Evolutionary conservation across 2,113 vertebrate species (phyloP).

Genomic region (Anguilla japonica): DNA sequence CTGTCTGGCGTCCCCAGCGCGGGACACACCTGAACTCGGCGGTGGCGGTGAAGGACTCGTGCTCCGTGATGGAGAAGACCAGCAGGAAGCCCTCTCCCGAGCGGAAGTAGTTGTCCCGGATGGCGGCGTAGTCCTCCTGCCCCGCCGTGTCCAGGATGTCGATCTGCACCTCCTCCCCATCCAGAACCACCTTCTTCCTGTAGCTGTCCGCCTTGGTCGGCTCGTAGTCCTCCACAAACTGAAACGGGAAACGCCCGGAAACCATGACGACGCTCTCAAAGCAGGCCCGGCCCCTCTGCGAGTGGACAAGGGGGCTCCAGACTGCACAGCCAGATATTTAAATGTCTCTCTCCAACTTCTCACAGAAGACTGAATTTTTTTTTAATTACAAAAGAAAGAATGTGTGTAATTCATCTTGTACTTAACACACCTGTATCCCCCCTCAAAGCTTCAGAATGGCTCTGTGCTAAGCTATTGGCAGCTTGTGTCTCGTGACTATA

Average conservation of each 20-base stretch:
- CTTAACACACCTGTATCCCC: background rate
- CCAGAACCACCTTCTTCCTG: slow-evolving; percentile 96
- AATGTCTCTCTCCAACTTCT: background rate
- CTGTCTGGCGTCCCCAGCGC: background rate
- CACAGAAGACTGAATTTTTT: background rate
- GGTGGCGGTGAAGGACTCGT: slow-evolving; percentile 88
- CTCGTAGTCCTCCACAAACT: slow-evolving; percentile 99
- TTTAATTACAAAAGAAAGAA: background rate
- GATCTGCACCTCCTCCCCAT: slow-evolving; percentile 96
- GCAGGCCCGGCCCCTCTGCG: background rate
- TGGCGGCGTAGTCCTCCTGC: slow-evolving; percentile 97
- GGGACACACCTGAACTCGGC: slow-evolving; percentile 83
- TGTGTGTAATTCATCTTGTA: background rate
- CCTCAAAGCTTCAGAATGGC: background rate
- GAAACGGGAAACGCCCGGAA: slow-evolving; percentile 5
- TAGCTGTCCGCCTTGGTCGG: slow-evolving; percentile 99
- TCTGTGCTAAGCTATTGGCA: background rate
- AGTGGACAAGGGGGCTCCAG: background rate
- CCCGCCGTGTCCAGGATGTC: slow-evolving; percentile 84
- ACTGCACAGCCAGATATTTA: background rate
- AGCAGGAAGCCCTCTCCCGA: slow-evolving; percentile 95
- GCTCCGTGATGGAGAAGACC: slow-evolving; percentile 95
- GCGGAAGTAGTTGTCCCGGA: slow-evolving; percentile 97
- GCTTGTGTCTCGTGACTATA: background rate
- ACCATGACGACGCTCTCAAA: background rate